Base-by-base conservation (phyloP, 2,797 vertebrate species). In the Hemitrygon akajei region DNA sequence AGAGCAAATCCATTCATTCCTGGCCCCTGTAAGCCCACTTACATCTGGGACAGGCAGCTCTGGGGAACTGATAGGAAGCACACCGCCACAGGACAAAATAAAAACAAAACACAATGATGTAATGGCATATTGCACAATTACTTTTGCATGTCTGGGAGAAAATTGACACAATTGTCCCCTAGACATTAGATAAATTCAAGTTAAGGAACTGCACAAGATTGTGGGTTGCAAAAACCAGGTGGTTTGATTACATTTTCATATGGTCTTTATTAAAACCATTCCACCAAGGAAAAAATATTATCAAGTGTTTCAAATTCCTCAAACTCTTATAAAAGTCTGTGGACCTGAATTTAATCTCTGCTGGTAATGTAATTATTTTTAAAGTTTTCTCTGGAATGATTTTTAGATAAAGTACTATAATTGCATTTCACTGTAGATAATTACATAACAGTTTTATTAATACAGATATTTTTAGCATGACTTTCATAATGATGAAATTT, bases 231-330 rank as follows among this genome's bases (percentile, higher is more conserved):
- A 4, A 34, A 89, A 1, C 14, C 86, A 66, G 63, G 14, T 89
- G 60, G 86, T 34, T 89, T 66, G n/a, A 6, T 7, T n/a, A n/a
- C 16, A 7, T 69, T 89, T 58, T 89, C 18, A 20, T 63, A 37
- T 89, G 86, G 20, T 37, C n/a, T 89, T 69, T 34, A 89, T 89
- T 89, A 69, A 84, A 63, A 20, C n/a, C 20, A 69, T 34, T 34
- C 82, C n/a, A 34, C 63, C 60, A 89, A 89, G 86, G 86, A 89
- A 34, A 89, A 34, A 66, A 69, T 89, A 18, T 89, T 89, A 89
- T 37, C 86, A 22, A 37, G 18, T 9, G 12, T 16, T 89, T 69
- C 12, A n/a, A 9, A 20, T 63, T 89, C 63, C n/a, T 63, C 86
- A 10, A 20, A 22, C 14, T 89, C 60, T 66, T n/a, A 16, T 7